Evolutionary conservation across 2,797 vertebrate genomes (phyloP).

Genomic region (Urocyon cinereoargenteus): DNA sequence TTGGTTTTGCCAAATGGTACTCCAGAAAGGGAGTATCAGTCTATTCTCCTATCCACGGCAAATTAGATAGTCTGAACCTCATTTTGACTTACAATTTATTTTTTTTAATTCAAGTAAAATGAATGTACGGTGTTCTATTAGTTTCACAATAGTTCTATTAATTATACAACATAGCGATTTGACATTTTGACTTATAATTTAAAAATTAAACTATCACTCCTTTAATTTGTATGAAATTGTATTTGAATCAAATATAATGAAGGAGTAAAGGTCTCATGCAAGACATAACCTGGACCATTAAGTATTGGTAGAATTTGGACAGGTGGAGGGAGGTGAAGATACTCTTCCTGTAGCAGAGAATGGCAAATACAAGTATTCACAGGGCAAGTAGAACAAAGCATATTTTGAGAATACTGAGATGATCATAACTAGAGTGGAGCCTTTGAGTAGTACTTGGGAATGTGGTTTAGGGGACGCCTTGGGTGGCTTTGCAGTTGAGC

Average conservation of each 20-base stretch:
- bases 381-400: accelerated
- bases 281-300: background rate
- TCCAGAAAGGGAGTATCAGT: background rate
- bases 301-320: background rate
- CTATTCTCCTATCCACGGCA: background rate
- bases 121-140: background rate
- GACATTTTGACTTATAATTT: background rate
- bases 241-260: background rate
- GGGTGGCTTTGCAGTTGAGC: too few relatives aligned
- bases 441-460: background rate
- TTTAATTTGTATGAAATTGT: background rate
- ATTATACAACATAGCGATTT: background rate
- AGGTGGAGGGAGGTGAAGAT: too few relatives aligned
- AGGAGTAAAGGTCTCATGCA: background rate
- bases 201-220: background rate
- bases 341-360: background rate
- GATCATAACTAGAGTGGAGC: too few relatives aligned
- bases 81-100: background rate
- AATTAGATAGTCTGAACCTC: background rate
- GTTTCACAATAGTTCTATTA: too few relatives aligned
- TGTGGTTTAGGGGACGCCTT: background rate
- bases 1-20: background rate
- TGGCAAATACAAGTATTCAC: accelerated
- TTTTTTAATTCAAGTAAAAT: background rate
- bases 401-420: background rate